phyloP scores from a whole-genome alignment of 2,888 invertebrate species.

The Meiosimyza decipiens region DNA sequence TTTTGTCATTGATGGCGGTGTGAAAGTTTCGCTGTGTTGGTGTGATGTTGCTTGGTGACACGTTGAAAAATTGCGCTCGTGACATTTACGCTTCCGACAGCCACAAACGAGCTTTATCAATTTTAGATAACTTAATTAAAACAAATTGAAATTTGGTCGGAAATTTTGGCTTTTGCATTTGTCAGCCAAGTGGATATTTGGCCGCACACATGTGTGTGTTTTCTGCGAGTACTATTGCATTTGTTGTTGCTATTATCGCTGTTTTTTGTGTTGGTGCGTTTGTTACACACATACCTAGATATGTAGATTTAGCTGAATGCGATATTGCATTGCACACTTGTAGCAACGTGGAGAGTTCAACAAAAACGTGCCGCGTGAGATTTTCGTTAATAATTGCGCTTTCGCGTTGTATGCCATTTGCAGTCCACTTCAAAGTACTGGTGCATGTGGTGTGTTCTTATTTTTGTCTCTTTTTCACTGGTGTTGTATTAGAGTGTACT shows the following conservation, averaged over 20 bases:
- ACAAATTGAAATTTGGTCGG: slow-evolving; percentile 48
- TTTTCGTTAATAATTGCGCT: slow-evolving; percentile 22
- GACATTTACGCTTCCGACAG: slow-evolving; percentile 30
- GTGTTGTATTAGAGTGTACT: no score
- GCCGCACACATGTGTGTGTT: slow-evolving; percentile 10
- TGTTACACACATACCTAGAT: slow-evolving; percentile 16
- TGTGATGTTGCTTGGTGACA: slow-evolving; percentile 1
- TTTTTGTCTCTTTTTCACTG: no score
- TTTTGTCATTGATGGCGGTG: no score
- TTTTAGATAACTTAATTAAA: slow-evolving; percentile 50
- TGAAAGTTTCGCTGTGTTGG: no score
- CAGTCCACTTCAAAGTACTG: slow-evolving; percentile 1
- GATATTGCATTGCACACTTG: slow-evolving; percentile 31
- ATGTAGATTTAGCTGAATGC: slow-evolving; percentile 14
- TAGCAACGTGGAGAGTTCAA: slow-evolving; percentile 50
- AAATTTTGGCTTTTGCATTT: slow-evolving; percentile 35
- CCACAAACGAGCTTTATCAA: slow-evolving; percentile 47
- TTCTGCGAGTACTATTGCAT: neutral
- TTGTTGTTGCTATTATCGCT: slow-evolving; percentile 7
- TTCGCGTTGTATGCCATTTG: slow-evolving; percentile 11
- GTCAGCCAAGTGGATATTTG: slow-evolving; percentile 22
- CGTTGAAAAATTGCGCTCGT: slow-evolving; percentile 22
- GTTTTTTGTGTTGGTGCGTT: slow-evolving; percentile 5
- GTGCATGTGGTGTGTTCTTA: no score
- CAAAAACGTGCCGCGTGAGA: slow-evolving; percentile 40